phyloP scores from a whole-genome alignment of 2,888 invertebrate genomes.

The Yponomeuta evonymella region DNA sequence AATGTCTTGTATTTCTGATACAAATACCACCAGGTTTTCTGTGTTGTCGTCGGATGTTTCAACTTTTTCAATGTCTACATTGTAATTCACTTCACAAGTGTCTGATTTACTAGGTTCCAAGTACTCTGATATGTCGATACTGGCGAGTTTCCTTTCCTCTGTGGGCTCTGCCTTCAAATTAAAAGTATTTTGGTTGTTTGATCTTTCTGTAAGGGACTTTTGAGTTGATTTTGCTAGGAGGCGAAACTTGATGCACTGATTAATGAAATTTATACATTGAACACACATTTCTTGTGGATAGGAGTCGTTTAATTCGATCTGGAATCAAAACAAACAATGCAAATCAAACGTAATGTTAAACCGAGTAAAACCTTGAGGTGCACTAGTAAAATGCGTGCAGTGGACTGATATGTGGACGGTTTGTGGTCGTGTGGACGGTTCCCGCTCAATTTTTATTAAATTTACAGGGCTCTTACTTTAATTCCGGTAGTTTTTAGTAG shows the following conservation, averaged over 20 bases:
- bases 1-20: conserved; percentile 11
- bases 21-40: conserved; percentile 11
- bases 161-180: conserved; percentile 21
- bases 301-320: conserved; percentile 35
- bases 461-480: conserved; percentile 35
- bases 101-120: conserved; percentile 18
- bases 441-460: too few species aligned
- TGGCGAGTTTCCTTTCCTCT: conserved; percentile 26
- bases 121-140: conserved; percentile 29
- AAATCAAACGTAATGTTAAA: too few species aligned
- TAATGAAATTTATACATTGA: conserved; percentile 34
- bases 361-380: too few species aligned
- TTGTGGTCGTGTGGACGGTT: too few species aligned
- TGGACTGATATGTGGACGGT: too few species aligned
- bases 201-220: conserved; percentile 25
- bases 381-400: too few species aligned
- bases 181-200: conserved; percentile 23
- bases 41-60: not conserved
- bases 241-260: conserved; percentile 33
- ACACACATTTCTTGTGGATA: conserved; percentile 37
- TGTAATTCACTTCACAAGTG: conserved; percentile 2
- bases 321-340: conserved; percentile 20
- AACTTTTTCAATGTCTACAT: not conserved
- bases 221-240: conserved; percentile 33
- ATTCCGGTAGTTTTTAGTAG: conserved; percentile 43